phyloP scores from a whole-genome alignment of 2,113 vertebrate species.

The Megaceryle maxima region DNA sequence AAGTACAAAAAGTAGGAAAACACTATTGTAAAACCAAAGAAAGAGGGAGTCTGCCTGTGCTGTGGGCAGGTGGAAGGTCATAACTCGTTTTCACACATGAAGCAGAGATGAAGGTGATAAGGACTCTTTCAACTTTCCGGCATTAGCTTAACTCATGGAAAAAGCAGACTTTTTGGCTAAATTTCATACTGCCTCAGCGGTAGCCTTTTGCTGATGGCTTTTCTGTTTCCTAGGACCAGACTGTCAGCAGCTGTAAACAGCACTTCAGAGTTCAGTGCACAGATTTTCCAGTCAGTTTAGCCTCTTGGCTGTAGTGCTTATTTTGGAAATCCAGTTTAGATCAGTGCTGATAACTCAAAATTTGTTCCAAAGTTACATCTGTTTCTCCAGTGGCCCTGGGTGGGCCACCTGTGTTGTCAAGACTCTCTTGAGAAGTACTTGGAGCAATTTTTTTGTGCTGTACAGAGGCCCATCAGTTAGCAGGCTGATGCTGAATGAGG shows the following conservation, averaged over 20 bases:
- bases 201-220: conserved; percentile 31
- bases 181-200: background rate
- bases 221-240: conserved; percentile 4
- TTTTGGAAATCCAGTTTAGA: conserved; percentile 14
- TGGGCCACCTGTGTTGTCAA: background rate
- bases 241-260: background rate
- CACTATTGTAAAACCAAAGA: conserved; percentile 50
- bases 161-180: conserved; percentile 45
- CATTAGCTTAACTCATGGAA: conserved; percentile 42
- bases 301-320: background rate
- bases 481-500: background rate
- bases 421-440: background rate
- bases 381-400: background rate
- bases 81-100: conserved; percentile 55
- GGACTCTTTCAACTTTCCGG: conserved; percentile 39
- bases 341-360: background rate
- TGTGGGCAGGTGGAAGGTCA: conserved; percentile 48
- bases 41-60: conserved; percentile 27
- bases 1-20: conserved; percentile 56
- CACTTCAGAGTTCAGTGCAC: background rate
- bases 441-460: background rate
- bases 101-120: conserved; percentile 44
- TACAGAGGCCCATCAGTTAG: background rate
- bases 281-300: background rate
- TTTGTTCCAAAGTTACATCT: background rate